phyloP scores from a whole-genome alignment of 2,113 vertebrate genomes.

The Eudorcas thomsonii region DNA sequence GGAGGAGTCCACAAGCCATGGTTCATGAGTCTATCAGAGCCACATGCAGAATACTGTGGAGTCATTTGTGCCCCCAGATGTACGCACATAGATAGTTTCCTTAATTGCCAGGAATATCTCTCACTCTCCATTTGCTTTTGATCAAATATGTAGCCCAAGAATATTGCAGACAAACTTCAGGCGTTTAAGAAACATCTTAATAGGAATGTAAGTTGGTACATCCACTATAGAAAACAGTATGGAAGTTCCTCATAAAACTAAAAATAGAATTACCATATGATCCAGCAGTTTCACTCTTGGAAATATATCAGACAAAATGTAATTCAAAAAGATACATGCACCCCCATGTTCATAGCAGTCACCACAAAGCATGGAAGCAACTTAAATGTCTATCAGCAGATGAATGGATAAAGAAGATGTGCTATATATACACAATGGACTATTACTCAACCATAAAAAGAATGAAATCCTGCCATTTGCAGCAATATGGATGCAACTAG shows the following conservation, averaged over 20 bases:
- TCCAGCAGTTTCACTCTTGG: neutral
- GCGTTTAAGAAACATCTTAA: neutral
- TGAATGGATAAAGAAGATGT: neutral
- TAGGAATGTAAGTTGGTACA: neutral
- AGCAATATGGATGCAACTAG: neutral
- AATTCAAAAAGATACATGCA: neutral
- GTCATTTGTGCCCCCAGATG: fast-evolving
- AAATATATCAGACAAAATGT: neutral
- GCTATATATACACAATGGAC: neutral
- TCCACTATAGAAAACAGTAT: neutral
- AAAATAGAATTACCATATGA: neutral
- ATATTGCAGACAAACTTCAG: neutral
- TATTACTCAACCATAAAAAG: neutral
- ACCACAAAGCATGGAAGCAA: neutral
- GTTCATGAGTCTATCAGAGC: neutral
- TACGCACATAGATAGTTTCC: neutral
- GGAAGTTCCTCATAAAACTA: neutral
- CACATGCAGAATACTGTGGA: fast-evolving
- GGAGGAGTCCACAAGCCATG: neutral
- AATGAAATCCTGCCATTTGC: neutral
- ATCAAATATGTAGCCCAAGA: neutral
- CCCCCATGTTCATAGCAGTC: neutral
- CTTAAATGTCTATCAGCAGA: neutral
- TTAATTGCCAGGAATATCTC: neutral
- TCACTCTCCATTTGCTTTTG: neutral